These are phyloP conservation scores for Pteria penguin DNA, from an alignment of 2,888 invertebrate genomes.

Conservation along the genomic window DNA sequence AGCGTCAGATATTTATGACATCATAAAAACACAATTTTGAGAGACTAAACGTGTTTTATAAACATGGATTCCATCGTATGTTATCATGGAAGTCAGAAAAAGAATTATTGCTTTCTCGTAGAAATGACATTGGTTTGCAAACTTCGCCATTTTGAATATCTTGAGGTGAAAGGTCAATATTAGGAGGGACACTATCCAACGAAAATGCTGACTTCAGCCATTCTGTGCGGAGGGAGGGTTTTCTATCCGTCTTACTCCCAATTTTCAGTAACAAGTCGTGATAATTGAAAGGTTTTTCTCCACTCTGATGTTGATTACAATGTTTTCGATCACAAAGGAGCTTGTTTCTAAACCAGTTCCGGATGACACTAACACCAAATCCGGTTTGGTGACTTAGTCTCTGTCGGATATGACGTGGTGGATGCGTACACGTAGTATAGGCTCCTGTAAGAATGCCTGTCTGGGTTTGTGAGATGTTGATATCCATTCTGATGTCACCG, in stretches of 20 bases:
- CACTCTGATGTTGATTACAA: neutral
- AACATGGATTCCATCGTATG: no score
- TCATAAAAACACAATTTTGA: no score
- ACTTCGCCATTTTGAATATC: slow-evolving; percentile 67
- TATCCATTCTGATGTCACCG: neutral
- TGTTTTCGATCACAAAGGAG: slow-evolving; percentile 12
- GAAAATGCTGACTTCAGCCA: slow-evolving; percentile 34
- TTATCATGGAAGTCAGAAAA: no score
- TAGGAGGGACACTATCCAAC: slow-evolving; percentile 64
- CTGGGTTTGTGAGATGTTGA: slow-evolving; percentile 27
- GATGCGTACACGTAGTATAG: slow-evolving; percentile 41
- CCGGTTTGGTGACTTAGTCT: slow-evolving; percentile 43
- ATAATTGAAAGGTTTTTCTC: neutral
- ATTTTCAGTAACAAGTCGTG: neutral
- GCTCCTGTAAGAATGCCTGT: slow-evolving; percentile 41
- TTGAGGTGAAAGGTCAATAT: slow-evolving; percentile 64
- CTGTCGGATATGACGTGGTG: slow-evolving; percentile 32
- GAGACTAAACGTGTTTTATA: no score
- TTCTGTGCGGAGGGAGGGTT: neutral
- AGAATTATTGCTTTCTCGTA: neutral
- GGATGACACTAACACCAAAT: slow-evolving; percentile 43
- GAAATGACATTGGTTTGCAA: neutral
- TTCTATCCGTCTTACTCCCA: neutral
- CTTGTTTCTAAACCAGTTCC: slow-evolving; percentile 55
- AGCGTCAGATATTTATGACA: no score